phyloP scores from a whole-genome alignment of 1,140 invertebrate genomes.

The Papilio polyxenes region DNA sequence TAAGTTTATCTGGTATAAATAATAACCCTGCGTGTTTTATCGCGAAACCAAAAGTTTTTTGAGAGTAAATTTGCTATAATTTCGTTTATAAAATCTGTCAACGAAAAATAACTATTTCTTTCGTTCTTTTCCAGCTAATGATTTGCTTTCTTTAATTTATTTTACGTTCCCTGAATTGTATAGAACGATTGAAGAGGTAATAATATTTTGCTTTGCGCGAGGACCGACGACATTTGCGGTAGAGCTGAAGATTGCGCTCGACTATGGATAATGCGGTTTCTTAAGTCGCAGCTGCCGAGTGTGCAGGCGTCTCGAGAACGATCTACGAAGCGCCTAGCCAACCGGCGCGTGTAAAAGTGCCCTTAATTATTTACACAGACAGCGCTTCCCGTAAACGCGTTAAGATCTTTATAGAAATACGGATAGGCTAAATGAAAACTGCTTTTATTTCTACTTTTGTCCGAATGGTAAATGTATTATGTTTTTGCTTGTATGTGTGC shows the following conservation, averaged over 20 bases:
- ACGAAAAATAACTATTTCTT: background rate
- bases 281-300: constrained; percentile 22
- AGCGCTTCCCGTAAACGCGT: constrained; percentile 55
- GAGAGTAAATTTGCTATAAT: too few relatives aligned
- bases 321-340: constrained; percentile 39
- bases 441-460: constrained; percentile 6
- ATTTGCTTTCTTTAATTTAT: background rate
- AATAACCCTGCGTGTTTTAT: too few relatives aligned
- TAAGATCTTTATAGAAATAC: constrained; percentile 18
- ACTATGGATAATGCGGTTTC: constrained; percentile 21
- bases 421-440: constrained; percentile 24
- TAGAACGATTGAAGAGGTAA: background rate
- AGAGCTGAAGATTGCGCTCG: constrained; percentile 13
- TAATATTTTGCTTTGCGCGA: constrained; percentile 1
- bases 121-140: background rate
- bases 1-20: too few relatives aligned
- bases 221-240: background rate
- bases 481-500: background rate
- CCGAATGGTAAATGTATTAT: background rate
- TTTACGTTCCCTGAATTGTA: background rate
- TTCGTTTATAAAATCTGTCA: background rate
- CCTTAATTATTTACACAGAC: constrained; percentile 71
- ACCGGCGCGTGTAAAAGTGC: constrained; percentile 61
- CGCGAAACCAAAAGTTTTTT: too few relatives aligned
- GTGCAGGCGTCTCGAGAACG: constrained; percentile 36